phyloP scores from a whole-genome alignment of 2,888 invertebrate species.

The Mycalesis mineus region DNA sequence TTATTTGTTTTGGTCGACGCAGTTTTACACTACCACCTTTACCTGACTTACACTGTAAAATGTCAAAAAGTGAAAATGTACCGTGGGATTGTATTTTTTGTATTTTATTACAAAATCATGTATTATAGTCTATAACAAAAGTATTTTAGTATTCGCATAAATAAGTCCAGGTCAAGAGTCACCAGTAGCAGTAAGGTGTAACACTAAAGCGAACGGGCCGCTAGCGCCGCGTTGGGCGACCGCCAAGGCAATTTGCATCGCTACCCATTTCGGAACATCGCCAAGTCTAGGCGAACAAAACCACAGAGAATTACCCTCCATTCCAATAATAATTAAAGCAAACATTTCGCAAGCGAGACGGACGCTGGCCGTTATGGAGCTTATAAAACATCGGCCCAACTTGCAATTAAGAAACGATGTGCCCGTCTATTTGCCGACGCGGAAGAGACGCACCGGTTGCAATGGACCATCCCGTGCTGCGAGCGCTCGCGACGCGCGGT shows the following conservation, averaged over 20 bases:
- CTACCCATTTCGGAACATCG: slow-evolving; percentile 78
- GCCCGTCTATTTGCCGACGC: slow-evolving; percentile 74
- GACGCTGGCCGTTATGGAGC: slow-evolving; percentile 74
- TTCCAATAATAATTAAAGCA: slow-evolving; percentile 79
- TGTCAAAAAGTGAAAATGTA: no score
- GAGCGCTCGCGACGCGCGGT: slow-evolving; percentile 37
- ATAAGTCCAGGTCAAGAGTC: slow-evolving; percentile 46
- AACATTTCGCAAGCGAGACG: slow-evolving; percentile 74
- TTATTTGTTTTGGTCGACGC: background rate
- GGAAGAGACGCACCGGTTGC: slow-evolving; percentile 73
- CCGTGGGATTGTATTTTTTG: no score
- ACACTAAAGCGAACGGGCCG: slow-evolving; percentile 52
- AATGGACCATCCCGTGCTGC: slow-evolving; percentile 66
- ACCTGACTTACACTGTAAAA: no score
- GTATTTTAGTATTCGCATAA: background rate
- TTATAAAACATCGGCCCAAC: slow-evolving; percentile 74
- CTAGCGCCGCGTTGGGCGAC: slow-evolving; percentile 75
- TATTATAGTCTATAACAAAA: no score
- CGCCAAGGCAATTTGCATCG: slow-evolving; percentile 79
- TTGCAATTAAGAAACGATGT: slow-evolving; percentile 75
- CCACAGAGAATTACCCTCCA: slow-evolving; percentile 77
- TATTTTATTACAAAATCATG: no score
- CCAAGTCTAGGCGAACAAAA: slow-evolving; percentile 79
- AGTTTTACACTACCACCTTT: no score
- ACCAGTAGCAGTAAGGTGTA: slow-evolving; percentile 54